Conservation (phyloP, 2,888 invertebrate genomes). For the Cataglyphis rosenhaueri region DNA sequence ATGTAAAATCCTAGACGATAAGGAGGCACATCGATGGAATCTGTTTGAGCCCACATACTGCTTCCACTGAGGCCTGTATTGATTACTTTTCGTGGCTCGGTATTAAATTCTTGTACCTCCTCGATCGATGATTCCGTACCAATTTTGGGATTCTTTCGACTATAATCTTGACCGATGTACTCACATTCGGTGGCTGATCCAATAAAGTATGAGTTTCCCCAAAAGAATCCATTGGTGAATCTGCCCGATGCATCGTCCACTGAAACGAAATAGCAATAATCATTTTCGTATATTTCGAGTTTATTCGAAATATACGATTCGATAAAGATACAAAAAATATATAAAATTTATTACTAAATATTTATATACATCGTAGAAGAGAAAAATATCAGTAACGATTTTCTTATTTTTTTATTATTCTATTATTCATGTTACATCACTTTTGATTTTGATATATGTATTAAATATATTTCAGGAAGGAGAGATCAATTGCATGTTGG, state of each 20-base stretch:
- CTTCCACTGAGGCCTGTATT: slow-evolving; percentile 71
- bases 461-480: neutral
- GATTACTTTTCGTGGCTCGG: slow-evolving; percentile 76
- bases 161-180: slow-evolving; percentile 77
- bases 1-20: slow-evolving; percentile 83
- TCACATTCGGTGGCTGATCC: slow-evolving; percentile 84
- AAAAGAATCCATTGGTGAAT: slow-evolving; percentile 84
- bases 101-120: slow-evolving; percentile 74
- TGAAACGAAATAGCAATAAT: slow-evolving; percentile 62
- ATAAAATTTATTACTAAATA: neutral
- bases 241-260: slow-evolving; percentile 85
- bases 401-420: neutral
- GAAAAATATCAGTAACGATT: neutral
- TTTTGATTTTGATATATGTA: neutral
- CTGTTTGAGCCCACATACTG: slow-evolving; percentile 55
- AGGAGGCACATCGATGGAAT: slow-evolving; percentile 76
- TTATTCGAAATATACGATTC: neutral
- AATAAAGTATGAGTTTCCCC: slow-evolving; percentile 84
- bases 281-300: neutral
- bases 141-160: slow-evolving; percentile 45
- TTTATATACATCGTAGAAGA: neutral
- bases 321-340: neutral
- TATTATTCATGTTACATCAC: neutral
- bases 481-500: neutral
- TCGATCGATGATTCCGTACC: slow-evolving; percentile 53